phyloP scores from a whole-genome alignment of 2,113 vertebrate genomes.

The Archocentrus centrarchus region DNA sequence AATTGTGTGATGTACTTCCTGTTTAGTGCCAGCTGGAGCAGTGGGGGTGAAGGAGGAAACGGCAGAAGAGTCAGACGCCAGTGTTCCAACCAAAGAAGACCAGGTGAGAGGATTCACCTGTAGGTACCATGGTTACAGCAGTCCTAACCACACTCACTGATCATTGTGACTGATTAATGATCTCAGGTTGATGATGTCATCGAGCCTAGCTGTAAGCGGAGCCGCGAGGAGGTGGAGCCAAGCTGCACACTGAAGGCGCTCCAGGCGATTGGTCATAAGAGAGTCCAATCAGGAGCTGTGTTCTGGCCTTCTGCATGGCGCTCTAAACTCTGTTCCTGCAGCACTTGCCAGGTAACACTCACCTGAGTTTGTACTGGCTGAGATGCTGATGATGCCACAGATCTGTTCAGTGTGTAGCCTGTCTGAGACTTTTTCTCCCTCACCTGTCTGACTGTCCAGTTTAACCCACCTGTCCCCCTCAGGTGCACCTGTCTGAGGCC shows the following conservation, averaged over 20 bases:
- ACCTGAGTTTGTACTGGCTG: not conserved
- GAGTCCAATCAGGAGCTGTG: slow-evolving; percentile 83
- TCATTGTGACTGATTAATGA: not conserved
- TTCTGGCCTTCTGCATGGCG: slow-evolving; percentile 94
- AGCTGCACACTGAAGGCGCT: slow-evolving; percentile 85
- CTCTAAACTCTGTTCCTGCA: slow-evolving; percentile 89
- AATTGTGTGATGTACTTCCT: not conserved
- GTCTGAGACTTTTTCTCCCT: not conserved
- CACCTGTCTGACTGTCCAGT: not conserved
- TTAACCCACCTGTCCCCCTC: not conserved
- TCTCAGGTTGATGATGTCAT: slow-evolving; percentile 52
- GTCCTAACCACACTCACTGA: not conserved
- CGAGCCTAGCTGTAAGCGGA: slow-evolving; percentile 72
- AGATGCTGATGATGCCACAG: not conserved
- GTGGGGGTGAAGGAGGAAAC: slow-evolving; percentile 74
- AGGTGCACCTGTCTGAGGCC: slow-evolving; percentile 86
- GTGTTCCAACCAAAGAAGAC: not conserved
- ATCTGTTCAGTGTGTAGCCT: not conserved
- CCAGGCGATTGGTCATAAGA: slow-evolving; percentile 65
- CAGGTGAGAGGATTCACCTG: slow-evolving; percentile 51
- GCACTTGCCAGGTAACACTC: slow-evolving; percentile 84
- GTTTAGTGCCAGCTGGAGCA: slow-evolving; percentile 21
- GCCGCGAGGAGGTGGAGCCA: slow-evolving; percentile 53
- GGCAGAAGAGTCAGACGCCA: not conserved
- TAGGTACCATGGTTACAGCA: not conserved